Evolutionary conservation across 2,113 vertebrate genomes (phyloP), one percentile per base, ranked within the genome.

Genomic region (Candoia aspera): DNA sequence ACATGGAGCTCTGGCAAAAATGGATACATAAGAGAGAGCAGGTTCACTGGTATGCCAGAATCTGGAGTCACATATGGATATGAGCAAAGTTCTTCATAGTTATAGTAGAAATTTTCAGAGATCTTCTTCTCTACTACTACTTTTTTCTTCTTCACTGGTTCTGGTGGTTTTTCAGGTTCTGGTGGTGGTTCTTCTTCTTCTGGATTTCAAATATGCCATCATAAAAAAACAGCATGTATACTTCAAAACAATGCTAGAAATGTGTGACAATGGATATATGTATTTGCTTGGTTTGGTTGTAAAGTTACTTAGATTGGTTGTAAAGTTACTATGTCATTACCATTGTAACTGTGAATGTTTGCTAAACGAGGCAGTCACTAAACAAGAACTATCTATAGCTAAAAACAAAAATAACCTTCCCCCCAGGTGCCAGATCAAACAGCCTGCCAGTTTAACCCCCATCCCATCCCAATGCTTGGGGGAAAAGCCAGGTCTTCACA

Each of bases 21-120:
- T 97, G 98, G 99, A 99, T 99, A 99, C 99, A 96, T 96, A 12
- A 99, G 97, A 57, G 93, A 95, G 84, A 99, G 98, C 84, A 99
- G 96, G 92, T 98, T 91, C 90, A 95, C 89, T 0, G 98, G 97
- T 94, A 99, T 98, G 29, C 93, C 95, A 4, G 97, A 98, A 83
- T 97, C 95, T 0, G 96, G 94, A 26, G 98, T 97, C 91, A 98
- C 94, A 94, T 93, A 98, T 0, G 99, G 97, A 93, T 60, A 92
- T 17, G 98, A 98, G 95, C 5, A 95, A 54, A 99, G 93, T 13
- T 98, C 97, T 15, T 95, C 96, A 91, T 98, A 98, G 0, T 97
- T 42, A 23, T 99, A 99, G 96, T 95, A 98, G 95, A 97, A 97
- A 79, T 90, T 97, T 87, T 97, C 97, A 0, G 97, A 93, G 3